Conservation (phyloP, 2,888 invertebrate species). For the Netelia melanura region DNA sequence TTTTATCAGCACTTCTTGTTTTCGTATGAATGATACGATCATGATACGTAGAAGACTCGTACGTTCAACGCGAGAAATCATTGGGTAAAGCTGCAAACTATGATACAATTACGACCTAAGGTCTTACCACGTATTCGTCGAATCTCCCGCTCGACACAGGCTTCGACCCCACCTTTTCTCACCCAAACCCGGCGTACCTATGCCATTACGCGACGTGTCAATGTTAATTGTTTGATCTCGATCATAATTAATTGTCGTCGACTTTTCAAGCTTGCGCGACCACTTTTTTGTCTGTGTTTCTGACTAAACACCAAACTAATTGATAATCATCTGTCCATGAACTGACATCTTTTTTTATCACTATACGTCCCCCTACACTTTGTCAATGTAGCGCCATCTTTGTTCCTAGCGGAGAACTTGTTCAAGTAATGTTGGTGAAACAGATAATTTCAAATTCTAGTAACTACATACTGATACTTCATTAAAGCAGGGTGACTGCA, state of each 20-base stretch:
- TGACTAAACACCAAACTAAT: constrained; percentile 11
- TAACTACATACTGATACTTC: too few relatives aligned
- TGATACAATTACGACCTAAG: background rate
- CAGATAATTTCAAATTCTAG: too few relatives aligned
- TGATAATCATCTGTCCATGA: background rate
- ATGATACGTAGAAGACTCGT: background rate
- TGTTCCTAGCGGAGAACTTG: background rate
- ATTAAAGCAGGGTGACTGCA: too few relatives aligned
- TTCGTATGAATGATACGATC: background rate
- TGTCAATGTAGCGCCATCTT: background rate
- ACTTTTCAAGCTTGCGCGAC: constrained; percentile 2
- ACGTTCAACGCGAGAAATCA: background rate
- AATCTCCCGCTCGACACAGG: background rate
- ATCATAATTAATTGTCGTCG: background rate
- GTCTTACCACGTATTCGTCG: background rate
- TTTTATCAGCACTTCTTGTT: background rate
- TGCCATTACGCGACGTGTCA: background rate
- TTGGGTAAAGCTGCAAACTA: background rate
- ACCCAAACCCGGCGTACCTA: background rate
- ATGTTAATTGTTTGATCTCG: background rate
- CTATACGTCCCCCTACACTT: background rate
- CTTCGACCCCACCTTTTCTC: background rate
- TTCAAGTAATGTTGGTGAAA: background rate
- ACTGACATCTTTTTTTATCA: background rate
- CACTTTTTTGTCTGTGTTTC: constrained; percentile 54